phyloP scores from a whole-genome alignment of 2,888 invertebrate genomes.

The Pseudeuparius sepicola region DNA sequence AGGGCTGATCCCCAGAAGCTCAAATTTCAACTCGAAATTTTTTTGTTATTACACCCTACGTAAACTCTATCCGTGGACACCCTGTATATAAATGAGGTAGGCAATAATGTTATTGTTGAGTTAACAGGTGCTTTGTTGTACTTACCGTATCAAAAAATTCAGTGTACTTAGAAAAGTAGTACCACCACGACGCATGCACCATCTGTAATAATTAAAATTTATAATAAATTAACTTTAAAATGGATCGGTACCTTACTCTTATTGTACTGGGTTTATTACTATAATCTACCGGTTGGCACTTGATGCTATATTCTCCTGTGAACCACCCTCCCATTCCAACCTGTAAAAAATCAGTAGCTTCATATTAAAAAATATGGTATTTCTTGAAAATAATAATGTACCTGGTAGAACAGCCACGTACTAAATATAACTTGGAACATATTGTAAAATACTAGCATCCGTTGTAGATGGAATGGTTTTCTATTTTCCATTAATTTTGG shows the following conservation, averaged over 20 bases:
- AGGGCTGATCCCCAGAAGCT: too few relatives aligned
- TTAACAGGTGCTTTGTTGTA: too few relatives aligned
- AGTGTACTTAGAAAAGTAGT: conserved; percentile 92
- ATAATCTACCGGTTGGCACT: conserved; percentile 96
- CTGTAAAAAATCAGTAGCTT: conserved; percentile 41
- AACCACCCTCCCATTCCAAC: conserved; percentile 88
- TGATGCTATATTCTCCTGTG: conserved; percentile 88
- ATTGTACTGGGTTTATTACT: conserved; percentile 82
- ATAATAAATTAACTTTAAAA: conserved; percentile 11
- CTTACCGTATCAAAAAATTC: conserved; percentile 94
- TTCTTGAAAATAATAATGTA: conserved; percentile 40
- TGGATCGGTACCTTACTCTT: conserved; percentile 59
- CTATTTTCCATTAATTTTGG: conserved; percentile 87
- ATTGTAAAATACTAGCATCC: conserved; percentile 52
- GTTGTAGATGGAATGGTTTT: conserved; percentile 69
- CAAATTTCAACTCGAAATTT: too few relatives aligned
- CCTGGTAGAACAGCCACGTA: conserved; percentile 85
- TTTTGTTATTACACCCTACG: too few relatives aligned
- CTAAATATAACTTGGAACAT: conserved; percentile 84
- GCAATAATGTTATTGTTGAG: too few relatives aligned
- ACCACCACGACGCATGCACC: conserved; percentile 92
- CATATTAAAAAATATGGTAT: conserved; percentile 1
- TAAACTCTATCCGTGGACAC: too few relatives aligned
- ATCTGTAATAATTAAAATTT: conserved; percentile 55
- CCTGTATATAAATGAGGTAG: too few relatives aligned